phyloP scores from a whole-genome alignment of 2,888 invertebrate species.

The Brachypalpus laphriformis region DNA sequence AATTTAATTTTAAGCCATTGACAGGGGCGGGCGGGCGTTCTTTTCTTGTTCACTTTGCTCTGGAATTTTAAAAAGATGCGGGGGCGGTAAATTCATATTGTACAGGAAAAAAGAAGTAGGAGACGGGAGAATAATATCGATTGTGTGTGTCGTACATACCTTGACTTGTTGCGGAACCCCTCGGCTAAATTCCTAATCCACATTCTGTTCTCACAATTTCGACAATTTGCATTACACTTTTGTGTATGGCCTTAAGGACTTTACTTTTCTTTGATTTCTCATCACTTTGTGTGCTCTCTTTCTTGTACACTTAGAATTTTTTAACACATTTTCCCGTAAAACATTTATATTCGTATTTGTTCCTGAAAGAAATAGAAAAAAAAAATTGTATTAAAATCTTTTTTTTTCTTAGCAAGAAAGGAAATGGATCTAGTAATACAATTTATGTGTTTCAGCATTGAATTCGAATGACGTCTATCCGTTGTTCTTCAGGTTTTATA shows the following conservation, averaged over 20 bases:
- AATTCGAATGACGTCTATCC: conserved; percentile 4
- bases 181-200: conserved; percentile 74
- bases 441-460: conserved; percentile 7
- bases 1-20: conserved; percentile 68
- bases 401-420: not conserved
- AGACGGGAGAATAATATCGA: conserved; percentile 28
- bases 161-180: conserved; percentile 74
- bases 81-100: conserved; percentile 13
- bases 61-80: not conserved
- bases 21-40: conserved; percentile 39
- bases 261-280: conserved; percentile 70
- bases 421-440: not conserved
- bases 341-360: not conserved
- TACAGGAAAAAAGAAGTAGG: not conserved
- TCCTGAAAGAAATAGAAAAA: conserved; percentile 34
- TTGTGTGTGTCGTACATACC: conserved; percentile 60
- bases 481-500: not conserved
- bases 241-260: conserved; percentile 63
- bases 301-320: conserved; percentile 47
- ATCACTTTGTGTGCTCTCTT: conserved; percentile 57
- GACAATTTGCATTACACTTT: conserved; percentile 74
- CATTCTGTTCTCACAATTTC: conserved; percentile 71
- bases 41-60: conserved; percentile 48
- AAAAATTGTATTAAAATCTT: not conserved
- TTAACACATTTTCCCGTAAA: conserved; percentile 54